Evolutionary conservation across 2,113 vertebrate species (phyloP).

Genomic region (Bujurquina vittata): DNA sequence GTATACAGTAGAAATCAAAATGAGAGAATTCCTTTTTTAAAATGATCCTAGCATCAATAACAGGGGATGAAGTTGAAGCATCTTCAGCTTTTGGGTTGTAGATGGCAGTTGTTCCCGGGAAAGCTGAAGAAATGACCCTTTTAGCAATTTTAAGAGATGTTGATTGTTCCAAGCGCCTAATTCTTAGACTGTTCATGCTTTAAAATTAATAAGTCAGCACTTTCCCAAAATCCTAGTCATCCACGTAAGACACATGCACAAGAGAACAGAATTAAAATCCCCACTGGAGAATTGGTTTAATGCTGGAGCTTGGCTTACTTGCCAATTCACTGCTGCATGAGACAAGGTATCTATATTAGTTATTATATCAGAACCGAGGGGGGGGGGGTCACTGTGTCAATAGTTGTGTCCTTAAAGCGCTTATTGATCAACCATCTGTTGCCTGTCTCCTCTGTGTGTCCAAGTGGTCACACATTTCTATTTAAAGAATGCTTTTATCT

Average conservation of each 20-base stretch:
- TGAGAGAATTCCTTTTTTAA: not conserved
- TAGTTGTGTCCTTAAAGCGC: constrained; percentile 18
- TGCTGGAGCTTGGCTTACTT: too few relatives aligned
- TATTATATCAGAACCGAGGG: not conserved
- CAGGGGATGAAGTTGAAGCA: not conserved
- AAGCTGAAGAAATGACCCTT: not conserved
- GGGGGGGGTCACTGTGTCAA: not conserved
- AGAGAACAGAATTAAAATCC: not conserved
- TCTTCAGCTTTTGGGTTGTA: not conserved
- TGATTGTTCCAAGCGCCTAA: fast-evolving
- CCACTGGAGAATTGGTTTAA: not conserved
- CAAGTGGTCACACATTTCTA: constrained; percentile 35
- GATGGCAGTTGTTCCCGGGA: not conserved
- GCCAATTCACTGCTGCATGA: too few relatives aligned
- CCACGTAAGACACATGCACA: not conserved
- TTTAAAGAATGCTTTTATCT: constrained; percentile 60
- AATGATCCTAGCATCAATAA: not conserved
- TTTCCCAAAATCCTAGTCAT: not conserved
- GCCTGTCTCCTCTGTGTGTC: constrained; percentile 1
- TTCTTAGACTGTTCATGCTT: not conserved
- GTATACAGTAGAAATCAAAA: not conserved
- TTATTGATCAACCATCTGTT: constrained; percentile 47
- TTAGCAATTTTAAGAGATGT: not conserved
- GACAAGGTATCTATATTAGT: not conserved
- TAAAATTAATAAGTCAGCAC: not conserved